Percentiles rank a stretch among this genome's conserved stretches.
Evolutionary conservation across 1,140 invertebrate species (phyloP).

Genomic region (Bombus polaris): DNA sequence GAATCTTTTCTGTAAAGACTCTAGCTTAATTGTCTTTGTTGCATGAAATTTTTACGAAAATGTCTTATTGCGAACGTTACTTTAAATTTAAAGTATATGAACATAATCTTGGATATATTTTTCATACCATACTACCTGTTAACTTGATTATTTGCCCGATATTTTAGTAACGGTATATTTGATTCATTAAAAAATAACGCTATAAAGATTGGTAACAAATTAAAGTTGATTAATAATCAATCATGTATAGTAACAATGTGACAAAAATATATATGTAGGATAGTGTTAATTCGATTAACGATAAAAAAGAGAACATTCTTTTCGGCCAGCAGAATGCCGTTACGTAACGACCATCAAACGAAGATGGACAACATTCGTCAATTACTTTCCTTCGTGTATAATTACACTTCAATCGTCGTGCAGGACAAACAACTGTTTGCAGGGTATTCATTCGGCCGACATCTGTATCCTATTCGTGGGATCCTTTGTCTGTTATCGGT

Average conservation of each 20-base stretch:
- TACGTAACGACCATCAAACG: neutral
- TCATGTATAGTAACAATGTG: neutral
- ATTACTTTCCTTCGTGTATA: conserved; percentile 59
- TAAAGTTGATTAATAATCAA: too few relatives aligned
- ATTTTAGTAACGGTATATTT: neutral
- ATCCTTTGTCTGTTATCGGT: conserved; percentile 67
- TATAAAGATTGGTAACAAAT: too few relatives aligned
- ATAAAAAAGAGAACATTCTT: neutral
- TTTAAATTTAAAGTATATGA: neutral
- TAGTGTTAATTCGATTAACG: neutral
- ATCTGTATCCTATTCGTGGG: conserved; percentile 59
- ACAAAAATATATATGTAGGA: neutral
- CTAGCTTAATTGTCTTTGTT: neutral
- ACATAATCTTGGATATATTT: neutral
- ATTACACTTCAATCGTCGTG: conserved; percentile 59
- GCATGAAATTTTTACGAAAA: neutral
- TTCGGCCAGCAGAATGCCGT: neutral
- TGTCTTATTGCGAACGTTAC: neutral
- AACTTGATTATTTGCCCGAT: neutral
- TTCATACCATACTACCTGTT: neutral
- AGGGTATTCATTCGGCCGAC: conserved; percentile 49
- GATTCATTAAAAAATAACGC: too few relatives aligned
- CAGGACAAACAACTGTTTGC: conserved; percentile 43
- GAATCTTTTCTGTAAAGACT: neutral
- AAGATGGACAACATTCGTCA: conserved; percentile 7